These are phyloP conservation scores for Typhlichthys eigenmanni DNA, from an alignment of 2,797 vertebrate genomes.

Conservation along the genomic window DNA sequence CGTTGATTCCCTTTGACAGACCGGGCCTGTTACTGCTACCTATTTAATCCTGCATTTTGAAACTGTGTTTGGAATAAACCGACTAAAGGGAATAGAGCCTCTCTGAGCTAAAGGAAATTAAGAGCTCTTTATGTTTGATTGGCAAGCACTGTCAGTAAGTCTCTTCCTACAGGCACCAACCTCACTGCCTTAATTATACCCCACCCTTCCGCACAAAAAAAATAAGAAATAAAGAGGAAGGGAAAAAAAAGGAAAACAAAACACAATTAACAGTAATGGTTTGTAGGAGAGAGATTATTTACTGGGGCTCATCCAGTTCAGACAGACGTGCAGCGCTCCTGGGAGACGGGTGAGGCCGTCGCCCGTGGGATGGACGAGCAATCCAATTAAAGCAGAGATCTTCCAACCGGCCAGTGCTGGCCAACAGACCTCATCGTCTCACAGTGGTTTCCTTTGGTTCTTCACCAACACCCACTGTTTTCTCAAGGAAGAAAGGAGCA, in stretches of 20 bases:
- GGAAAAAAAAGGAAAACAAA: conserved; percentile 33
- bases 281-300: conserved; percentile 77
- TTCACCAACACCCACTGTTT: conserved; percentile 37
- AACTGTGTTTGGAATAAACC: conserved; percentile 79
- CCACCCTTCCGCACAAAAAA: conserved; percentile 42
- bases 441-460: conserved; percentile 50
- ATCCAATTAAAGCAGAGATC: conserved; percentile 77
- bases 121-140: conserved; percentile 77
- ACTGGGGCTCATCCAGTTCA: conserved; percentile 73
- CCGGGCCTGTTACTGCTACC: conserved; percentile 70
- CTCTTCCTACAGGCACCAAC: conserved; percentile 70
- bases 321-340: conserved; percentile 70
- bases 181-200: conserved; percentile 80
- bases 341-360: conserved; percentile 73
- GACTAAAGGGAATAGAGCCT: conserved; percentile 74
- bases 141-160: conserved; percentile 77
- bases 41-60: conserved; percentile 80
- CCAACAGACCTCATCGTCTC: conserved; percentile 52
- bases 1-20: conserved; percentile 73
- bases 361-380: conserved; percentile 62
- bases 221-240: conserved; percentile 25
- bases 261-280: conserved; percentile 80
- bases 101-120: conserved; percentile 59
- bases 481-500: conserved; percentile 34
- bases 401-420: conserved; percentile 62